phyloP scores from a whole-genome alignment of 2,113 vertebrate species.

The Phocoena phocoena region DNA sequence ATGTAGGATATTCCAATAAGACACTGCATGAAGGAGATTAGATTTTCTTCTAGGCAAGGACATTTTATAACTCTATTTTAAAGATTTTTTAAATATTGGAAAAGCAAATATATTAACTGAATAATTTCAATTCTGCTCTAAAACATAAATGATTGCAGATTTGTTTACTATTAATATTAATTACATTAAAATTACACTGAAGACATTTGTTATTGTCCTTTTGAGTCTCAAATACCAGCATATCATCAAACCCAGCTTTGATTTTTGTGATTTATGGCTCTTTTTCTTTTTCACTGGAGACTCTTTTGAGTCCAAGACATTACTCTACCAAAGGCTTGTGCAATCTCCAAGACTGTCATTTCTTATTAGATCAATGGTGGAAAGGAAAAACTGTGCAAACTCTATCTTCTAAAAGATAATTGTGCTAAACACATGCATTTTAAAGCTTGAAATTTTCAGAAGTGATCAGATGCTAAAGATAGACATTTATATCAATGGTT shows the following conservation, averaged over 20 bases:
- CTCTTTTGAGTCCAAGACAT: neutral
- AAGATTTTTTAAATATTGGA: neutral
- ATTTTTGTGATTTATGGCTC: neutral
- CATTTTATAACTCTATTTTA: neutral
- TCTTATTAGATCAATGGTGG: neutral
- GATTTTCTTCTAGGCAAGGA: neutral
- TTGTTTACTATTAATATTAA: neutral
- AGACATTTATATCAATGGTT: neutral
- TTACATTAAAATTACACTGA: neutral
- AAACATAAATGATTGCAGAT: neutral
- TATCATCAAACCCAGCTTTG: neutral
- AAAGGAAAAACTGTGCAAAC: neutral
- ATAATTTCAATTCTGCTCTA: neutral
- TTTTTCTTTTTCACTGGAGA: neutral
- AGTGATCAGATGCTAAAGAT: neutral
- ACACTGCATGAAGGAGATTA: neutral
- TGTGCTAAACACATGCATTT: neutral
- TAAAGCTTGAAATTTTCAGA: neutral
- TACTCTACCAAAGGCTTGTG: neutral
- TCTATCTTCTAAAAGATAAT: neutral
- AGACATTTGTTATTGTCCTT: neutral
- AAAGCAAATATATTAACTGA: neutral
- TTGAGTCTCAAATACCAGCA: neutral
- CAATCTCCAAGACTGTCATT: neutral
- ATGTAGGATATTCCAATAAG: neutral